Percentiles rank a stretch among this genome's conserved stretches.
phyloP scores from a whole-genome alignment of 2,113 vertebrate species.

The Stomatorhinus ivindoensis region DNA sequence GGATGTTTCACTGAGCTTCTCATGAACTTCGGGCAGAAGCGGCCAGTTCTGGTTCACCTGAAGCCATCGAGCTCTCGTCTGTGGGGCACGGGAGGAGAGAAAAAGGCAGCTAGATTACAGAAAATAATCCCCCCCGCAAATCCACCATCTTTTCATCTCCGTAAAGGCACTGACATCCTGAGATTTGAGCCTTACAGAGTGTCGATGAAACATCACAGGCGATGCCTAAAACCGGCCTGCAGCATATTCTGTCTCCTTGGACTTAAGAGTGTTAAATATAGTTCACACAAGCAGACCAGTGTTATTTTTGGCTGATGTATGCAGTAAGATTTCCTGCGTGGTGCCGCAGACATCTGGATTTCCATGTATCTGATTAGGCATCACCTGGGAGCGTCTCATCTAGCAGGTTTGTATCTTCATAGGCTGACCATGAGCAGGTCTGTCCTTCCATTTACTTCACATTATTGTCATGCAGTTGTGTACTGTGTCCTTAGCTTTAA shows the following conservation, averaged over 20 bases:
- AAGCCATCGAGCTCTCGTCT: conserved; percentile 24
- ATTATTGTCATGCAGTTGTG: background rate
- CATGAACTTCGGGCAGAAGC: background rate
- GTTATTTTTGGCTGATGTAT: background rate
- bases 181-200: background rate
- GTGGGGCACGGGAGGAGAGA: conserved; percentile 21
- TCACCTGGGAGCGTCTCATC: background rate
- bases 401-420: background rate
- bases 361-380: background rate
- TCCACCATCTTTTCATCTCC: conserved; percentile 51
- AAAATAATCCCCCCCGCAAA: conserved; percentile 48
- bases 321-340: background rate
- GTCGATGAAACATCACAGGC: background rate
- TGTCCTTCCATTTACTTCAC: background rate
- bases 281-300: background rate
- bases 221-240: background rate
- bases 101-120: conserved; percentile 42
- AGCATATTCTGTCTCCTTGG: background rate
- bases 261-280: background rate
- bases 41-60: background rate
- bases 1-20: background rate
- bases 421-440: background rate
- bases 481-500: background rate
- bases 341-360: background rate
- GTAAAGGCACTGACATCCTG: conserved; percentile 41